A percentile compares a stretch with the other conserved stretches of the same genome.
phyloP scores from a whole-genome alignment of 2,888 invertebrate genomes.

The Calliopum simillimum region DNA sequence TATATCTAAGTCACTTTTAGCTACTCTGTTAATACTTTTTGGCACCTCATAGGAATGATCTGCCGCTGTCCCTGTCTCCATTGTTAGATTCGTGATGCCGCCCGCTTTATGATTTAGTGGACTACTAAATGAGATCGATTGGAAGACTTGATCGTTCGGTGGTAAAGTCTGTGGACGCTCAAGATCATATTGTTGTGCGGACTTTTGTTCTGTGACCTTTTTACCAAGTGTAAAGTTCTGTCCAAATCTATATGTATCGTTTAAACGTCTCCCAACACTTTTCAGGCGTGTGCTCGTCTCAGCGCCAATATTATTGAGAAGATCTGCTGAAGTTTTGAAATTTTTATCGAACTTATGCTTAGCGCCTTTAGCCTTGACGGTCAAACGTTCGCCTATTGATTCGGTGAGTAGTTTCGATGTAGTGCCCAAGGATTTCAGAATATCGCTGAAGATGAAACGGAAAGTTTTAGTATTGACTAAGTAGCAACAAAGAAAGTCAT shows the following conservation, averaged over 20 bases:
- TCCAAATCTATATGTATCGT: slow-evolving; percentile 43
- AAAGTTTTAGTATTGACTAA: slow-evolving; percentile 29
- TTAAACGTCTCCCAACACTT: slow-evolving; percentile 57
- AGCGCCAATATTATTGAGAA: slow-evolving; percentile 57
- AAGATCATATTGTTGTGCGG: slow-evolving; percentile 48
- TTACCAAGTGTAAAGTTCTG: slow-evolving; percentile 58
- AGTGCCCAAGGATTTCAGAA: slow-evolving; percentile 64
- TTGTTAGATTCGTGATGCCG: slow-evolving; percentile 55
- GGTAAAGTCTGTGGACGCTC: slow-evolving; percentile 65
- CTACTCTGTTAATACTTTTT: slow-evolving; percentile 50
- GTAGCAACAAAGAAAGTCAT: neutral
- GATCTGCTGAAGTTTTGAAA: slow-evolving; percentile 61
- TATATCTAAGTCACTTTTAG: slow-evolving; percentile 39
- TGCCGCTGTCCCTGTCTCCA: slow-evolving; percentile 37
- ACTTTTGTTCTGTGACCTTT: slow-evolving; percentile 45
- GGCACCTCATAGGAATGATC: slow-evolving; percentile 64
- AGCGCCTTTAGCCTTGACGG: slow-evolving; percentile 62
- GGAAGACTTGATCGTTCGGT: slow-evolving; percentile 64
- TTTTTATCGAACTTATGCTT: slow-evolving; percentile 65
- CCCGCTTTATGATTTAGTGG: slow-evolving; percentile 59
- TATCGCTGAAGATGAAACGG: slow-evolving; percentile 56
- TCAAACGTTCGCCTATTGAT: slow-evolving; percentile 65
- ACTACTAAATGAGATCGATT: slow-evolving; percentile 64
- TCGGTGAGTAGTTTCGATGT: slow-evolving; percentile 65
- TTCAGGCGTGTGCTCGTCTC: slow-evolving; percentile 61